A percentile compares a stretch with the other conserved stretches of the same genome.
Conservation (phyloP, 2,888 invertebrate species). For the Meteorus cinctellus region DNA sequence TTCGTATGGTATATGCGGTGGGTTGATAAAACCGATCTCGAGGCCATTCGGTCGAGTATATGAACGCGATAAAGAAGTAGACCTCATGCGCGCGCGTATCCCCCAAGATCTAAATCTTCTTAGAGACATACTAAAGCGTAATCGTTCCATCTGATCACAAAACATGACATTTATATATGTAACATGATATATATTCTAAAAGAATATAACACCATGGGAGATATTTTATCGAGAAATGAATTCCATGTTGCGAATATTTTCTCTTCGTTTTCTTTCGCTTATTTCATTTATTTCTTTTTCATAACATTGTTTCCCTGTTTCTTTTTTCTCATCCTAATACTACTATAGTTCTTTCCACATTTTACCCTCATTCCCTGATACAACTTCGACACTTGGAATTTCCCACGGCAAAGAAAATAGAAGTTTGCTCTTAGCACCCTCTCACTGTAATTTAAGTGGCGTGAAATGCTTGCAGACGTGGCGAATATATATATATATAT, state of each 20-base stretch:
- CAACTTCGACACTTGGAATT: background rate
- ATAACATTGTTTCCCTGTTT: background rate
- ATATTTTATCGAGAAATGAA: slow-evolving; percentile 16
- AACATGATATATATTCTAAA: background rate
- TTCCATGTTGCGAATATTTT: slow-evolving; percentile 1
- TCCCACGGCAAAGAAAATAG: background rate
- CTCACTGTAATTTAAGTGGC: background rate
- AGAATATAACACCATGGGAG: slow-evolving; percentile 8
- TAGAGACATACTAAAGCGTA: slow-evolving; percentile 6
- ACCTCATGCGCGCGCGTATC: background rate
- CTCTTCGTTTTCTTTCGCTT: background rate
- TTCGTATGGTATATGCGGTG: background rate
- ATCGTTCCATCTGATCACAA: slow-evolving; percentile 18
- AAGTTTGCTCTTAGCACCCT: background rate
- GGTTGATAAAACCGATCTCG: slow-evolving; percentile 11
- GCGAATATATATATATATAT: background rate
- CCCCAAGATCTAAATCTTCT: slow-evolving; percentile 9
- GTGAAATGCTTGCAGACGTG: background rate
- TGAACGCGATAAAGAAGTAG: slow-evolving; percentile 14
- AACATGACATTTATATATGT: background rate
- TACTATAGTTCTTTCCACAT: background rate
- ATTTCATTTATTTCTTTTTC: background rate
- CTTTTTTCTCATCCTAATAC: background rate
- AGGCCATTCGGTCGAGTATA: background rate
- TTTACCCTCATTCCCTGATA: background rate